Evolutionary conservation across 2,113 vertebrate species (phyloP).

Genomic region (Salvelinus fontinalis): DNA sequence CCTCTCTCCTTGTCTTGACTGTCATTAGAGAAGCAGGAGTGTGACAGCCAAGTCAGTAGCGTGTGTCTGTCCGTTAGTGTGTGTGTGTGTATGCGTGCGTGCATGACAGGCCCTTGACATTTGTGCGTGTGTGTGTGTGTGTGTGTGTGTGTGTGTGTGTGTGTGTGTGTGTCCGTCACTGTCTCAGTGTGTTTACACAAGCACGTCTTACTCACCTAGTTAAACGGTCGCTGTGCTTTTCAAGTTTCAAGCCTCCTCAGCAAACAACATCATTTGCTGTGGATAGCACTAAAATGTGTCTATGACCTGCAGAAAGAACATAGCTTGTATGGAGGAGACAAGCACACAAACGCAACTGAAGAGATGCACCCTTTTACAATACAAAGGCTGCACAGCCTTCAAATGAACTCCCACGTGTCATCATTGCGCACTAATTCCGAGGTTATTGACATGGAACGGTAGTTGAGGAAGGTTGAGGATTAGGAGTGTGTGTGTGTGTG

Average conservation of each 20-base stretch:
- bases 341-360: background rate
- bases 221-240: background rate
- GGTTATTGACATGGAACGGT: no score
- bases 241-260: background rate
- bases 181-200: background rate
- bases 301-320: background rate
- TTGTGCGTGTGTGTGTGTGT: no score
- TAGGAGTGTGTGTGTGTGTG: no score
- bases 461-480: no score
- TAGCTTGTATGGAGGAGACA: background rate
- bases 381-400: background rate
- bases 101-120: background rate
- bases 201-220: no score
- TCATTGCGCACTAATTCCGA: background rate
- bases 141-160: no score
- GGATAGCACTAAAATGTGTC: constrained; percentile 9
- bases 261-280: background rate
- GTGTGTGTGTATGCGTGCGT: background rate
- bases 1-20: background rate
- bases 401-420: background rate
- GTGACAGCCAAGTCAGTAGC: background rate
- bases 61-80: background rate
- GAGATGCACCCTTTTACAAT: background rate
- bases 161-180: background rate
- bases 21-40: background rate